These are phyloP conservation scores for Eumeta japonica DNA, from an alignment of 1,140 invertebrate genomes.

Conservation along the genomic window DNA sequence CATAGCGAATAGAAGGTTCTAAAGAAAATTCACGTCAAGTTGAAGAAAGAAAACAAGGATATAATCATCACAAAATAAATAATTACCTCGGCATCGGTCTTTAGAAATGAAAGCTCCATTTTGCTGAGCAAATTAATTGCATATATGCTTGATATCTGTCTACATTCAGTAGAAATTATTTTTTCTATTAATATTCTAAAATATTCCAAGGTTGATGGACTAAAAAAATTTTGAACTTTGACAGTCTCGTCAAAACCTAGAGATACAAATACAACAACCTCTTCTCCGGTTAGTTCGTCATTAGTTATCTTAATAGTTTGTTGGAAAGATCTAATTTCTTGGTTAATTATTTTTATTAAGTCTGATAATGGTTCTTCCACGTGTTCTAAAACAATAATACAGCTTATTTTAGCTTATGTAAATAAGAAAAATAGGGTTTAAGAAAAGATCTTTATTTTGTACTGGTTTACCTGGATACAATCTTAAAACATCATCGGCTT, in stretches of 20 bases:
- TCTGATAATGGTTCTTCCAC: slow-evolving; percentile 17
- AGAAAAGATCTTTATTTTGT: too few species aligned
- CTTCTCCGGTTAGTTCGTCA: slow-evolving; percentile 34
- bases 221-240: slow-evolving; percentile 37
- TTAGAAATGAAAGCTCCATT: slow-evolving; percentile 29
- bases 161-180: slow-evolving; percentile 34
- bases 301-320: slow-evolving; percentile 38
- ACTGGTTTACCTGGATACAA: slow-evolving; percentile 23
- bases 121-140: slow-evolving; percentile 34
- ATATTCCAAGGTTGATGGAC: slow-evolving; percentile 30
- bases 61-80: slow-evolving; percentile 5
- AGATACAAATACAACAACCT: slow-evolving; percentile 36
- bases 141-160: slow-evolving; percentile 35
- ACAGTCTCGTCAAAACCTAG: slow-evolving; percentile 35
- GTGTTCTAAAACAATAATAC: slow-evolving; percentile 19
- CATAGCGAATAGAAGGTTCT: too few species aligned
- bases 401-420: background rate
- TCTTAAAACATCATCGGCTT: slow-evolving; percentile 17
- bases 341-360: slow-evolving; percentile 36
- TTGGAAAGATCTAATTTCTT: slow-evolving; percentile 30
- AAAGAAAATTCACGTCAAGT: too few species aligned
- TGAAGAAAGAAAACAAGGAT: background rate
- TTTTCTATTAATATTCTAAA: slow-evolving; percentile 39
- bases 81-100: slow-evolving; percentile 36
- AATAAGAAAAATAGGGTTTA: slow-evolving; percentile 3